Evolutionary conservation across 2,113 vertebrate genomes (phyloP).

Genomic region (Pedetes capensis): DNA sequence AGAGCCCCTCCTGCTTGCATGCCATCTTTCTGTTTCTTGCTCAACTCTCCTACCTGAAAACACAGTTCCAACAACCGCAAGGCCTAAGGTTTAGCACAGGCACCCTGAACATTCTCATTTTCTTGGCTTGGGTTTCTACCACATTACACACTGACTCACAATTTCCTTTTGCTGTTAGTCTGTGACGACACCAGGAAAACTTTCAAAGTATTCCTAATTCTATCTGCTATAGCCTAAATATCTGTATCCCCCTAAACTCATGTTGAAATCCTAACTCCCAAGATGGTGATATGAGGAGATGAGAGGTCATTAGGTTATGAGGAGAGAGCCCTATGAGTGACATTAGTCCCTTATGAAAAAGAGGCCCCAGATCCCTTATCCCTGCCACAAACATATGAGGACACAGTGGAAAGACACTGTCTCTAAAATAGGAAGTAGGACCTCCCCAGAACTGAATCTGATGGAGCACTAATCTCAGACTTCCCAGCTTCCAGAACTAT

Average conservation of each 20-base stretch:
- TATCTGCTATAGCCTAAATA: background rate
- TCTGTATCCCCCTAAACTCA: background rate
- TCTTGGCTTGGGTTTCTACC: background rate
- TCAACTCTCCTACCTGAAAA: background rate
- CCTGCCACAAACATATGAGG: background rate
- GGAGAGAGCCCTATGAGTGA: background rate
- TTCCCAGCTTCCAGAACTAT: background rate
- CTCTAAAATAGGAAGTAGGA: background rate
- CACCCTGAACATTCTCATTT: background rate
- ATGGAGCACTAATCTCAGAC: background rate
- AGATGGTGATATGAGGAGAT: background rate
- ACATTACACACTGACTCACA: background rate
- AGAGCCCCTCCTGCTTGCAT: background rate
- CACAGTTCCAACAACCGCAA: background rate
- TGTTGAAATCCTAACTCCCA: background rate
- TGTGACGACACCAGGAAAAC: slow-evolving; percentile 7
- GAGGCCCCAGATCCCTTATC: background rate
- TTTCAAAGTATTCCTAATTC: background rate
- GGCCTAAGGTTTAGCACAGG: background rate
- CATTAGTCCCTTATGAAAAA: background rate
- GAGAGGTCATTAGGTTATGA: background rate
- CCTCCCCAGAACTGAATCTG: background rate
- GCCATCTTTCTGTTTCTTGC: background rate
- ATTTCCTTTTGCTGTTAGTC: background rate
- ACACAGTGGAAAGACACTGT: background rate